Percentiles rank a stretch among this genome's conserved stretches.
Evolutionary conservation across 2,888 invertebrate genomes (phyloP).

Genomic region (Drosophila sordidula): DNA sequence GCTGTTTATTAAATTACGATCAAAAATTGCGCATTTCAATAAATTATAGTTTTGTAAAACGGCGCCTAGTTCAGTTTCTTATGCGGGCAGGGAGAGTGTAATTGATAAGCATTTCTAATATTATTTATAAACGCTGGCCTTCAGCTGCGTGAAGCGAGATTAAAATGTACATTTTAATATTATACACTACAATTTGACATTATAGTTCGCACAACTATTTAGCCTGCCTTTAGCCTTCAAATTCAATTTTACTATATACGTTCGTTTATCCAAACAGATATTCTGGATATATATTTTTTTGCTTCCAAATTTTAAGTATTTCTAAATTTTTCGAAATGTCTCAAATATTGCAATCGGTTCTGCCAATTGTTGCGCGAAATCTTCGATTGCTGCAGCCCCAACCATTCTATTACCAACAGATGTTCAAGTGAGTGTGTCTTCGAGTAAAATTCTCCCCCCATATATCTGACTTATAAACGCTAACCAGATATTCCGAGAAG

Average conservation of each 20-base stretch:
- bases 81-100: not conserved
- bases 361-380: not conserved
- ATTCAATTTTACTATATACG: not conserved
- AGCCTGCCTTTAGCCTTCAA: constrained; percentile 33
- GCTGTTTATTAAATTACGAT: not conserved
- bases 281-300: not conserved
- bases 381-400: constrained; percentile 29
- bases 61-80: not conserved
- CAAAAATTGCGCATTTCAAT: constrained; percentile 18
- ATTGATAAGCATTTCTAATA: not conserved
- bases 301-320: constrained; percentile 34
- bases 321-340: constrained; percentile 24
- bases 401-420: constrained; percentile 14
- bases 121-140: no score
- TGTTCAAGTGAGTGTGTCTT: constrained; percentile 33
- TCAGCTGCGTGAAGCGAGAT: no score
- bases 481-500: constrained; percentile 27
- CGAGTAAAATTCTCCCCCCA: not conserved
- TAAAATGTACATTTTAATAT: not conserved
- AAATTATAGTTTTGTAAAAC: constrained; percentile 3
- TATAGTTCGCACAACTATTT: not conserved
- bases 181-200: not conserved
- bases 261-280: not conserved
- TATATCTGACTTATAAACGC: not conserved
- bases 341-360: constrained; percentile 13